phyloP scores from a whole-genome alignment of 2,113 vertebrate species.

The Typhlomys cinereus region DNA sequence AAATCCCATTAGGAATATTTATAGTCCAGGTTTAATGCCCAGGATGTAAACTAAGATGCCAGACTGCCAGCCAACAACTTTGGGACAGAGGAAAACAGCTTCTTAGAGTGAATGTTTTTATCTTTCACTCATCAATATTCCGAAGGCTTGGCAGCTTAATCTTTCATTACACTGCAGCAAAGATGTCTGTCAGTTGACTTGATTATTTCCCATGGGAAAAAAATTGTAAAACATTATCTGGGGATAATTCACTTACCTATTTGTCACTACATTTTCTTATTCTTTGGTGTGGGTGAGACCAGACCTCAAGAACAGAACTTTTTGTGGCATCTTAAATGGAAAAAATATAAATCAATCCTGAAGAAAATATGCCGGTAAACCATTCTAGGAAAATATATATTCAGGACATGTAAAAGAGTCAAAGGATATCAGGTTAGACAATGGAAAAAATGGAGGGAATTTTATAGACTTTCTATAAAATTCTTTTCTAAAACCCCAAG shows the following conservation, averaged over 20 bases:
- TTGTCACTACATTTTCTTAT: slow-evolving; percentile 11
- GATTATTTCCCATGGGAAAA: slow-evolving; percentile 49
- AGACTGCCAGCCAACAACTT: slow-evolving; percentile 63
- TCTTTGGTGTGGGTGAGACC: neutral
- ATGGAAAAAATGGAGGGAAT: neutral
- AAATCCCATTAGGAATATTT: slow-evolving; percentile 83
- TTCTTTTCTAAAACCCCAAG: neutral
- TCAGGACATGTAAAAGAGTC: neutral
- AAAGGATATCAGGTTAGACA: neutral
- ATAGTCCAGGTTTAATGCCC: slow-evolving; percentile 77
- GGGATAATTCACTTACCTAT: slow-evolving; percentile 32
- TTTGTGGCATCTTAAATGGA: neutral
- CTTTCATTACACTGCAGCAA: slow-evolving; percentile 58
- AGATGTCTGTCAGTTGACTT: slow-evolving; percentile 53
- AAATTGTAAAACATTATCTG: neutral
- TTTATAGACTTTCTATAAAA: neutral
- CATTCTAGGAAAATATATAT: neutral
- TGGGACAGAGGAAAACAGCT: slow-evolving; percentile 64
- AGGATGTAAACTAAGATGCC: slow-evolving; percentile 71
- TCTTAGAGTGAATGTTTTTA: slow-evolving; percentile 63
- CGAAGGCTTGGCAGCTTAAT: slow-evolving; percentile 66
- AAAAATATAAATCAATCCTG: neutral
- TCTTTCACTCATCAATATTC: slow-evolving; percentile 64
- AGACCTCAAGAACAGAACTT: neutral
- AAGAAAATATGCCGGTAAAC: neutral